Base-by-base conservation (phyloP, 2,888 invertebrate species). In the Eurois occulta region DNA sequence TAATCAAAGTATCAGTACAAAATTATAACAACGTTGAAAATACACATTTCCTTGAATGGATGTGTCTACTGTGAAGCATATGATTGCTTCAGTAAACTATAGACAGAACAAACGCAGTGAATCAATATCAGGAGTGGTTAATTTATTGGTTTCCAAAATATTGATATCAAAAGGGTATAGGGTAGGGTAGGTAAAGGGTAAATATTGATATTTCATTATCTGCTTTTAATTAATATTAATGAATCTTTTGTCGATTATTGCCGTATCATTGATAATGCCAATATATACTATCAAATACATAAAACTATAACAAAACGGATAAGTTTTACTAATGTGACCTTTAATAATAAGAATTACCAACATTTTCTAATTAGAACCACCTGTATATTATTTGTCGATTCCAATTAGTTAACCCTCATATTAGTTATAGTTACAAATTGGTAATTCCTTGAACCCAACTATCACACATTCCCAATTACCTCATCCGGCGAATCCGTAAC, bases 401-500 rank as follows among this genome's bases (percentile, higher is more conserved):
- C 41, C 43, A 28, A 24, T 3, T 38, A 24, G 58, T 28, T 41
- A 35, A 28, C 0, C 1, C 8, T 46, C 24, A 0, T 16, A 8
- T 1, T 4, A 58, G n/a, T 18, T 1, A 18, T 52, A 4, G 2
- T 43, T 52, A 0, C 13, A 67, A 28, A 28, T 66, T 2, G 1
- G 1, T 38, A 28, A 11, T n/a, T 48, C 13, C 13, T 18, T 21
- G 21, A 32, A 60, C 1, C 18, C 3, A 32, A 32, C 21, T 13
- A 21, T 32, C 32, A 62, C n/a, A 28, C 16, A 43, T 48, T 38
- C 28, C 38, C n/a, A 84, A 74, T 92, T 96, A 97, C 97, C 97
- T 97, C 97, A 92, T 97, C 96, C 24, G 96, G 96, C 0, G 96
- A 97, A 87, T 96, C 96, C 68, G 95, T 92, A 62, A 88, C 94